These are phyloP conservation scores for Centruroides vittatus DNA, from an alignment of 1,140 invertebrate species.

Conservation along the genomic window DNA sequence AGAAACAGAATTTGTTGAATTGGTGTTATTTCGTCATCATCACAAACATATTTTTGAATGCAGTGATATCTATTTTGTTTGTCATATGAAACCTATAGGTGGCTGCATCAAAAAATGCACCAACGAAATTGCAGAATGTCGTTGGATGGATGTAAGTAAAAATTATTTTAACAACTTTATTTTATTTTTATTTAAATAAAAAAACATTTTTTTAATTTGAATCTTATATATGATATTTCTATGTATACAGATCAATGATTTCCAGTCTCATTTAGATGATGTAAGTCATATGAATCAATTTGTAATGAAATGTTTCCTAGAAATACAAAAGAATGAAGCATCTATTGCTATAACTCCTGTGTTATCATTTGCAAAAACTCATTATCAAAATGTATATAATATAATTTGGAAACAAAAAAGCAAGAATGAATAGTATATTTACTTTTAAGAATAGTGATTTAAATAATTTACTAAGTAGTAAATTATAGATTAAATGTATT, in stretches of 20 bases:
- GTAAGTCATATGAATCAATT: slow-evolving; percentile 54
- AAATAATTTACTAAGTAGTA: too few species aligned
- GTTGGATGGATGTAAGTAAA: slow-evolving; percentile 50
- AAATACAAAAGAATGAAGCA: slow-evolving; percentile 43
- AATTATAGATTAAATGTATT: too few species aligned
- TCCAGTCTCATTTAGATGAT: slow-evolving; percentile 47
- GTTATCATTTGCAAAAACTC: slow-evolving; percentile 6
- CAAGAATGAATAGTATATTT: too few species aligned
- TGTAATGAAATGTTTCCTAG: slow-evolving; percentile 46
- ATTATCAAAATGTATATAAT: slow-evolving; percentile 6
- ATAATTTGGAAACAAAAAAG: too few species aligned
- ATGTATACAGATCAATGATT: slow-evolving; percentile 48
- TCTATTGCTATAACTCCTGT: slow-evolving; percentile 27
- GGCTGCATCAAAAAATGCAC: slow-evolving; percentile 48
- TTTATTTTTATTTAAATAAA: neutral
- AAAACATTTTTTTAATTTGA: neutral
- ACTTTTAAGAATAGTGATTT: too few species aligned
- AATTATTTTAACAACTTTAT: neutral
- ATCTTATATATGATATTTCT: neutral
- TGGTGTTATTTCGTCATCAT: slow-evolving; percentile 59
- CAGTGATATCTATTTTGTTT: slow-evolving; percentile 68
- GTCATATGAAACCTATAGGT: slow-evolving; percentile 49
- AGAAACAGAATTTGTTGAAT: slow-evolving; percentile 49
- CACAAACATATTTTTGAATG: slow-evolving; percentile 52
- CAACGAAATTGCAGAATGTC: slow-evolving; percentile 54